These are phyloP conservation scores for Nannoperca australis DNA, from an alignment of 2,797 vertebrate species.

Conservation along the genomic window DNA sequence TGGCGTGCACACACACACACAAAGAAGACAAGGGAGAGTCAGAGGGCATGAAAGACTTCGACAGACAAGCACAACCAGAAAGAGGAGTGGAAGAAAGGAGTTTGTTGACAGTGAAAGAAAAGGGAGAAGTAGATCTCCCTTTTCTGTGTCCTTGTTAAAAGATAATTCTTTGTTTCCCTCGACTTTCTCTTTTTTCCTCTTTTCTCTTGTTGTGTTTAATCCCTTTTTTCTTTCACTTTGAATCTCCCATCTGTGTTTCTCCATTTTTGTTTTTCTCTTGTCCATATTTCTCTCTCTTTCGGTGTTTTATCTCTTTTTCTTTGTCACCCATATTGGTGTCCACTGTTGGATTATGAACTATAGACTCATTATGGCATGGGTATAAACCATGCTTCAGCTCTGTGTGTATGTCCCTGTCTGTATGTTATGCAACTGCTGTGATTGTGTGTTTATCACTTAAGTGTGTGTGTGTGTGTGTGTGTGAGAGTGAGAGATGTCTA, in stretches of 20 bases:
- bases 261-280: conserved; percentile 12
- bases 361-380: conserved; percentile 41
- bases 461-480: conserved; percentile 9
- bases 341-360: conserved; percentile 51
- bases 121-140: conserved; percentile 38
- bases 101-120: conserved; percentile 46
- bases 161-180: conserved; percentile 39
- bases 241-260: conserved; percentile 50
- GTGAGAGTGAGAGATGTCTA: conserved; percentile 2
- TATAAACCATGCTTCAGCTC: conserved; percentile 37
- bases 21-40: conserved; percentile 72
- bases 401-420: conserved; percentile 16
- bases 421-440: conserved; percentile 67
- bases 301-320: not conserved
- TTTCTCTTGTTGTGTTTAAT: conserved; percentile 50
- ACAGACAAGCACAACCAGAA: conserved; percentile 61
- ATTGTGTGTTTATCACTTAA: conserved; percentile 55
- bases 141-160: conserved; percentile 50
- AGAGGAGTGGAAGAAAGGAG: conserved; percentile 52
- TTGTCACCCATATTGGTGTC: not conserved
- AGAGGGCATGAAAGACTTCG: conserved; percentile 63
- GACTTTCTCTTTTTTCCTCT: conserved; percentile 15
- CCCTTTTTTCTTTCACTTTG: conserved; percentile 52
- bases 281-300: conserved; percentile 22
- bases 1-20: conserved; percentile 25